A percentile compares a stretch with the other conserved stretches of the same genome.
These are phyloP conservation scores for Bubo blakistoni DNA, from an alignment of 2,113 vertebrate species.

Conservation along the genomic window DNA sequence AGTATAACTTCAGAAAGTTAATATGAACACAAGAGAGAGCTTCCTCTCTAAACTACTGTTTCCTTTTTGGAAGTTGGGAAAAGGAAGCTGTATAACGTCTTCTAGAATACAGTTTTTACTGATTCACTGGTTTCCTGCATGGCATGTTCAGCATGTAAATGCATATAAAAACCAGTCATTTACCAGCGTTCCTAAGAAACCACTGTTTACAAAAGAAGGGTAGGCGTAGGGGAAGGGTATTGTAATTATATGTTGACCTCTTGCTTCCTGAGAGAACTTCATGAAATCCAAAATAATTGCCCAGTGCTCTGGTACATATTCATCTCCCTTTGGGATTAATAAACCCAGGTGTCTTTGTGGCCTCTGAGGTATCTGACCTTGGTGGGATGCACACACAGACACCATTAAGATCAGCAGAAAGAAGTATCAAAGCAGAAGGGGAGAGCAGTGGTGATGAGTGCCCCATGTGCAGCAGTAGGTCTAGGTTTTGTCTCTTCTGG, in stretches of 20 bases:
- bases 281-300: neutral
- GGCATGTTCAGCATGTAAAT: neutral
- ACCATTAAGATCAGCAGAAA: neutral
- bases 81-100: neutral
- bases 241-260: neutral
- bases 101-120: neutral
- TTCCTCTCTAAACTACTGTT: neutral
- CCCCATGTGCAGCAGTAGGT: neutral
- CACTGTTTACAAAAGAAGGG: neutral
- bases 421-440: neutral
- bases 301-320: neutral
- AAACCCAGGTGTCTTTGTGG: neutral
- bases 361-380: neutral
- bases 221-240: neutral
- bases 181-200: neutral
- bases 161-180: neutral
- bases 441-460: neutral
- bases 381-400: neutral
- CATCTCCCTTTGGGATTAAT: neutral
- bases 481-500: neutral
- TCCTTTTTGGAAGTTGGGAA: neutral
- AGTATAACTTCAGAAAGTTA: neutral
- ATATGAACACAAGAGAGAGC: neutral
- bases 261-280: neutral
- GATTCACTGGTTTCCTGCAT: neutral